These are phyloP conservation scores for Emydoidea blandingii DNA, from an alignment of 2,797 vertebrate species.

Conservation along the genomic window DNA sequence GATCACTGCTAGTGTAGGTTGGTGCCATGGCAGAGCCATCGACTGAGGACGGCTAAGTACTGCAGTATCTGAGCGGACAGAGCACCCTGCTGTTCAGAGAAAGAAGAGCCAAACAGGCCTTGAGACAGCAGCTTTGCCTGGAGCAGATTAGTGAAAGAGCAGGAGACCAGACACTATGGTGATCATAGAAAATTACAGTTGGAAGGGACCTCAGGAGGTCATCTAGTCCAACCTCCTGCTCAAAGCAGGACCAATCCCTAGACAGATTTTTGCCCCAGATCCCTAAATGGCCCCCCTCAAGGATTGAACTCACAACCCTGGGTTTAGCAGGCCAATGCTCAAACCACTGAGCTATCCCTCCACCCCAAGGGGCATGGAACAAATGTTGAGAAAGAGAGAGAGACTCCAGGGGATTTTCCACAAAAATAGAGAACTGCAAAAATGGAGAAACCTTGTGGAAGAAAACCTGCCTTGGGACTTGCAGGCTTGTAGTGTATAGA, in stretches of 20 bases:
- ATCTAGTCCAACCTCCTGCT: too few species aligned
- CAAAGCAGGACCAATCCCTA: too few species aligned
- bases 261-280: too few species aligned
- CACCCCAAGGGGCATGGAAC: background rate
- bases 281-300: too few species aligned
- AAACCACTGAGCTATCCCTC: too few species aligned
- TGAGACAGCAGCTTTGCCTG: background rate
- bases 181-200: too few species aligned
- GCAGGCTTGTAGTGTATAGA: background rate
- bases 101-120: accelerated
- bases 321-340: too few species aligned
- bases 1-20: background rate
- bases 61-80: accelerated
- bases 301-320: too few species aligned
- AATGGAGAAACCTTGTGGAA: background rate
- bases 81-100: background rate
- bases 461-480: background rate
- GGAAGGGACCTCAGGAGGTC: too few species aligned
- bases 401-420: background rate
- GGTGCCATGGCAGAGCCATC: accelerated
- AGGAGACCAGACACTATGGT: background rate
- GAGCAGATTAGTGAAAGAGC: background rate
- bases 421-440: background rate
- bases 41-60: background rate
- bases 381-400: background rate